A percentile compares a stretch with the other conserved stretches of the same genome.
These are phyloP conservation scores for Caenorhabditis angaria DNA, from an alignment of 2,888 invertebrate species.

Conservation along the genomic window DNA sequence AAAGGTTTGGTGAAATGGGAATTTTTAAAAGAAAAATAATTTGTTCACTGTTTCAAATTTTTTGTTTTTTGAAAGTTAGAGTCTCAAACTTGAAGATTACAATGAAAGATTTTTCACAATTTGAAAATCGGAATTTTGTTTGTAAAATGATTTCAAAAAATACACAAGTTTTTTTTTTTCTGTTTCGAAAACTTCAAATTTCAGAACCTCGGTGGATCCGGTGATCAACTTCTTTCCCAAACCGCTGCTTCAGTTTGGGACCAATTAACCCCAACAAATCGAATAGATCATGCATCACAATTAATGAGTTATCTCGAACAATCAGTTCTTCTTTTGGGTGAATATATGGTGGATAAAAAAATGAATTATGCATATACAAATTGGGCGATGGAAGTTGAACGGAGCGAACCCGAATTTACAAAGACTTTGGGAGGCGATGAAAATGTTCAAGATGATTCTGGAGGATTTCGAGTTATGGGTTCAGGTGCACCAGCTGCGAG, in stretches of 20 bases:
- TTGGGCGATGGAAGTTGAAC: constrained; percentile 58
- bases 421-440: constrained; percentile 5
- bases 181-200: constrained; percentile 9
- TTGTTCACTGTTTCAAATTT: too few relatives aligned
- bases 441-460: constrained; percentile 32
- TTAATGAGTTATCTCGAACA: constrained; percentile 63
- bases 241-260: constrained; percentile 53
- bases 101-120: background rate
- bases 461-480: background rate
- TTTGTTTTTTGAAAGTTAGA: background rate
- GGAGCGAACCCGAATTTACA: constrained; percentile 33
- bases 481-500: constrained; percentile 3
- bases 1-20: constrained; percentile 19
- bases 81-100: too few relatives aligned
- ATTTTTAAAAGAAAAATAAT: too few relatives aligned
- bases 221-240: constrained; percentile 55
- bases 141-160: too few relatives aligned
- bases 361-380: constrained; percentile 42
- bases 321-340: constrained; percentile 53
- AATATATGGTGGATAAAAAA: constrained; percentile 44
- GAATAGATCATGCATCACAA: constrained; percentile 45
- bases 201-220: constrained; percentile 57
- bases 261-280: constrained; percentile 36
- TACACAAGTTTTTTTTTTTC: too few relatives aligned
- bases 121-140: too few relatives aligned